These are phyloP conservation scores for Ctenodactylus gundi DNA, from an alignment of 2,113 vertebrate species.

Conservation along the genomic window DNA sequence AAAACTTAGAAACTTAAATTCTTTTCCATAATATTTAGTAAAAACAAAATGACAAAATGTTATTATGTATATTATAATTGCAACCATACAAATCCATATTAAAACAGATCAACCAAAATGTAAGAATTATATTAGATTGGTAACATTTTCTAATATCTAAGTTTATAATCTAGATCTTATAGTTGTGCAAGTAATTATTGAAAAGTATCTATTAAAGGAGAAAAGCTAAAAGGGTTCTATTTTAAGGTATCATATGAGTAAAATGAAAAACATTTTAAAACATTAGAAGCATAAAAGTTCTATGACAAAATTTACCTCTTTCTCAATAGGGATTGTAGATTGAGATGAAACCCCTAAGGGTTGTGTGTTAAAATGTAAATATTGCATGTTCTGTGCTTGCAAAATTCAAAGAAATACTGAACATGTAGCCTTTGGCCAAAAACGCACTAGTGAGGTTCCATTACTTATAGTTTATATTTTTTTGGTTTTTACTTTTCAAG, in stretches of 20 bases:
- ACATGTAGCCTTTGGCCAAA: background rate
- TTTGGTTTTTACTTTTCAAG: constrained; percentile 1
- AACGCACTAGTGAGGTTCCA: background rate
- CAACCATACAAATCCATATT: background rate
- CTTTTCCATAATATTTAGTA: background rate
- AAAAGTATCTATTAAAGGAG: background rate
- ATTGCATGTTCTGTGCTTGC: background rate
- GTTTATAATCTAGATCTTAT: background rate
- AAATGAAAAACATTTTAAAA: background rate
- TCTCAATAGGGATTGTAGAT: background rate
- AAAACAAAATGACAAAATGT: background rate
- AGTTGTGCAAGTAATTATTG: constrained; percentile 3
- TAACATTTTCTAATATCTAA: background rate
- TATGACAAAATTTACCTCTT: background rate
- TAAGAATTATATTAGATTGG: background rate
- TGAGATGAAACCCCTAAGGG: background rate
- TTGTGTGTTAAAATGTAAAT: background rate
- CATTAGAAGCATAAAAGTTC: background rate
- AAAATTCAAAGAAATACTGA: background rate
- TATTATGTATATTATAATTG: background rate
- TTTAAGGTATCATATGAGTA: constrained; percentile 8
- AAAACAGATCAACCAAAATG: background rate
- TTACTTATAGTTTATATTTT: constrained; percentile 32
- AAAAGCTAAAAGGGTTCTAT: background rate
- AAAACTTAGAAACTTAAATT: background rate